A percentile compares a stretch with the other conserved stretches of the same genome.
phyloP scores from a whole-genome alignment of 2,113 vertebrate genomes.

The Caranx melampygus region DNA sequence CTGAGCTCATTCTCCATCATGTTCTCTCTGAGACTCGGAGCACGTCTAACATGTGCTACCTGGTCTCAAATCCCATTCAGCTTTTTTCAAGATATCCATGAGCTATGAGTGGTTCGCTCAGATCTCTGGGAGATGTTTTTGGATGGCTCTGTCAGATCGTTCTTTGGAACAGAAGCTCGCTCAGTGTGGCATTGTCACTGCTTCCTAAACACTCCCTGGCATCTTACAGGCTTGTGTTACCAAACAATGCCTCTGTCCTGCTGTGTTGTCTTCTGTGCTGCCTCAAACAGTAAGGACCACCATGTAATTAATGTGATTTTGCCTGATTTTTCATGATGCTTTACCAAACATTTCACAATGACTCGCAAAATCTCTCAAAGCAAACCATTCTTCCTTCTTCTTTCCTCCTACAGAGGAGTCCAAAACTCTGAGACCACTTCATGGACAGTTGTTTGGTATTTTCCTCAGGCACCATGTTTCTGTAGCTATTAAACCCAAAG shows the following conservation, averaged over 20 bases:
- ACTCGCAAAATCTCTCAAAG: not conserved
- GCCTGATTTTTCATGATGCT: not conserved
- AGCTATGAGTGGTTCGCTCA: not conserved
- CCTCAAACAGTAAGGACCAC: not conserved
- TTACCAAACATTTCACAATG: not conserved
- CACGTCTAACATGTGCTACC: not conserved
- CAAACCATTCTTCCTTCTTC: not conserved
- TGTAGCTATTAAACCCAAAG: too few relatives aligned
- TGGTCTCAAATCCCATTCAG: not conserved
- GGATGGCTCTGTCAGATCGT: conserved; percentile 4
- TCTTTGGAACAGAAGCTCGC: conserved; percentile 34
- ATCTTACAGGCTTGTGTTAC: not conserved
- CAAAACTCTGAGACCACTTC: too few relatives aligned
- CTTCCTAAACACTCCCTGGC: not conserved
- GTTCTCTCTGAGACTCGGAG: too few relatives aligned
- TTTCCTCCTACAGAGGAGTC: too few relatives aligned
- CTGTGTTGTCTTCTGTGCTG: not conserved
- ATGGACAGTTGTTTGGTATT: too few relatives aligned
- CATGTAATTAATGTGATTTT: not conserved
- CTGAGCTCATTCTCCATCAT: not conserved
- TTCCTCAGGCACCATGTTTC: too few relatives aligned
- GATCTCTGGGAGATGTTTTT: conserved; percentile 3
- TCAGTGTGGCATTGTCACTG: conserved; percentile 22
- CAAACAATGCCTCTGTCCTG: not conserved
- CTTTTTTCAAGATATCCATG: not conserved